Evolutionary conservation across 1,140 invertebrate genomes (phyloP), one percentile per base, ranked within the genome.

Genomic region (Zaprionus africanus): DNA sequence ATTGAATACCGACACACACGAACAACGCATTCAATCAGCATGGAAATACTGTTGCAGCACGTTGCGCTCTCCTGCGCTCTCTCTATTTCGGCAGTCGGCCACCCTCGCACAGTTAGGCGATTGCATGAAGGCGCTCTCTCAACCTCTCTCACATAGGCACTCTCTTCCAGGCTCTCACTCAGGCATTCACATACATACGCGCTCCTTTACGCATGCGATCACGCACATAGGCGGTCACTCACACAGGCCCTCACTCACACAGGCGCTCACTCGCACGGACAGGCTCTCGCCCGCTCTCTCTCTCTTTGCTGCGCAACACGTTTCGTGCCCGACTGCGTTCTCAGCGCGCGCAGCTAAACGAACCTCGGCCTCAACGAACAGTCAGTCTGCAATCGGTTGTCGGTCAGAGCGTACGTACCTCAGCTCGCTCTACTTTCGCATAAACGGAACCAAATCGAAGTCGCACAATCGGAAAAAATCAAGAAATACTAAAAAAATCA

Each of bases 341-440:
- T 68, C 71, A 59, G 43, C 31, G 70, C 38, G 53, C 46, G 63
- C 46, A 56, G 54, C 69, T 69, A 69, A 74, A 28, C 38, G 36
- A 63, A 34, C 26, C 57, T 12, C 31, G 24, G 2, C 2, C 34
- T 13, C 43, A 11, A 17, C 17, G 38, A 41, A 53, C 67, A 59
- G n/a, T 66, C 62, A 61, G 34, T 56, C 68, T 43, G 19, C n/a
- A 64, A 59, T 41, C 54, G 43, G 26, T 22, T 19, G 61, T 41
- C 67, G 67, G 56, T 59, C 12, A 1, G 57, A 65, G 28, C 38
- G 17, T 56, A 76, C 51, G 69, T 57, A 2, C 5, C 5, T 12
- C 19, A 15, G 62, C 31, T 41, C 11, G 9, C 54, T 34, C 4
- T 38, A 9, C 22, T 5, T 17, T 28, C 17, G 24, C 24, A 28